phyloP scores from a whole-genome alignment of 2,113 vertebrate species.

The Scomber scombrus region DNA sequence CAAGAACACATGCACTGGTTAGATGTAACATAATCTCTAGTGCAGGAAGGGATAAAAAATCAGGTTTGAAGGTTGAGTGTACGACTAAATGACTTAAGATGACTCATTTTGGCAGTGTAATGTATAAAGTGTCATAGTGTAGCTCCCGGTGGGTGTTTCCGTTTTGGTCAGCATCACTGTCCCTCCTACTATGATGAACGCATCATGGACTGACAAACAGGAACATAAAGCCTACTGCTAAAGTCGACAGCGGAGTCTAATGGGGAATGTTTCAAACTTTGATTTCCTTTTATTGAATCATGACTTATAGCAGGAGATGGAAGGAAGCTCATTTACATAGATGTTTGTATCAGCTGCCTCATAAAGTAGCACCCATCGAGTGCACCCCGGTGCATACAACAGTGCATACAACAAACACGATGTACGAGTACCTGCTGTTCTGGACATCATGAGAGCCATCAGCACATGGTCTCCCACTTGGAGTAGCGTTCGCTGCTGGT shows the following conservation, averaged over 20 bases:
- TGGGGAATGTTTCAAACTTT: slow-evolving; percentile 9
- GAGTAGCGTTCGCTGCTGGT: slow-evolving; percentile 48
- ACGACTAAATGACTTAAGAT: slow-evolving; percentile 12
- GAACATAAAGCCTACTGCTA: background rate
- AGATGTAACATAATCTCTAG: background rate
- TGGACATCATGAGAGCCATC: slow-evolving; percentile 72
- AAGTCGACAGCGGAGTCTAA: slow-evolving; percentile 10
- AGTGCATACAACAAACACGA: slow-evolving; percentile 59
- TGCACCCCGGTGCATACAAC: slow-evolving; percentile 47
- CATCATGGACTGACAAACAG: slow-evolving; percentile 9
- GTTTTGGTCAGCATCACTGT: slow-evolving; percentile 4
- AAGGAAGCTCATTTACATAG: slow-evolving; percentile 63
- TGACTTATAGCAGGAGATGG: slow-evolving; percentile 55
- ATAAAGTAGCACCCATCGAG: slow-evolving; percentile 62
- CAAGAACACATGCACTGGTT: background rate
- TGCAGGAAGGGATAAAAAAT: background rate
- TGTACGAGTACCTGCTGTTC: slow-evolving; percentile 68
- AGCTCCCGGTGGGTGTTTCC: background rate
- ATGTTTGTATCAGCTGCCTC: slow-evolving; percentile 65
- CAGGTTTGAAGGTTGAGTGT: slow-evolving; percentile 6
- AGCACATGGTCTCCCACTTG: slow-evolving; percentile 55
- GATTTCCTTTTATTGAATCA: slow-evolving; percentile 50
- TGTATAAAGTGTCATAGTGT: background rate
- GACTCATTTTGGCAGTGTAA: background rate
- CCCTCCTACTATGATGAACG: background rate